Base-by-base conservation (phyloP, 37 sponge, comb jelly and placozoan genomes). In the Haliclona indistincta region DNA sequence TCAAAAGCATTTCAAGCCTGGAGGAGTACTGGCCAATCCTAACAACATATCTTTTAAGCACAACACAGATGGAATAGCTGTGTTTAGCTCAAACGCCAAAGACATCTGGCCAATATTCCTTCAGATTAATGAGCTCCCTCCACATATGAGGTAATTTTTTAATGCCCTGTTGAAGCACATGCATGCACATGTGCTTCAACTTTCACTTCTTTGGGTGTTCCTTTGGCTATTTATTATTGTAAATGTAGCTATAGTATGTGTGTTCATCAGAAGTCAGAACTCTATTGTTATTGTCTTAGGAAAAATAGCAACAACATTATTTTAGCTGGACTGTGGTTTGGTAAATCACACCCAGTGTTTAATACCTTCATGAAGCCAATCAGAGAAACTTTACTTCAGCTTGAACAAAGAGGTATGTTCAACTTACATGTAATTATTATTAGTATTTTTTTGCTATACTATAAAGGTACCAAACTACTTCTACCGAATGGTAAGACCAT, bases 61-160 rank as follows among this genome's bases (percentile, higher is more conserved):
- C 19, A 76, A 76, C 51, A 76, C 77, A 11, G 77, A 76, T 76
- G 77, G 77, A 3, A 64, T 76, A 26, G 44, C 65, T 45, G 43
- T 76, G 13, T 76, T 76, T 28, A 75, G 23, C 38, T 75, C 76
- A 8, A 60, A 49, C n/a, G 13, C 26, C 29, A 75, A 38, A 63
- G 64, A 75, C 15, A 63, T 75, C 19, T 75, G 76, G 76, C 76
- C 76, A 15, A 28, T 75, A n/a, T 75, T 30, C 35, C n/a, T 76
- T 43, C 45, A 30, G 17, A 63, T 76, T 13, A 76, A 76, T 64
- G 77, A 76, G 51, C 51, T 76, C 33, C 77, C 77, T 36, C 65
- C 77, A 44, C 32, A 63, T 17, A 43, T 76, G 44, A 42, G 77
- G 77, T 76, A n/a, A n/a, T n/a, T n/a, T n/a, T n/a, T n/a, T n/a